A percentile compares a stretch with the other conserved stretches of the same genome.
These are phyloP conservation scores for Lycorma delicatula DNA, from an alignment of 1,140 invertebrate species.

Conservation along the genomic window DNA sequence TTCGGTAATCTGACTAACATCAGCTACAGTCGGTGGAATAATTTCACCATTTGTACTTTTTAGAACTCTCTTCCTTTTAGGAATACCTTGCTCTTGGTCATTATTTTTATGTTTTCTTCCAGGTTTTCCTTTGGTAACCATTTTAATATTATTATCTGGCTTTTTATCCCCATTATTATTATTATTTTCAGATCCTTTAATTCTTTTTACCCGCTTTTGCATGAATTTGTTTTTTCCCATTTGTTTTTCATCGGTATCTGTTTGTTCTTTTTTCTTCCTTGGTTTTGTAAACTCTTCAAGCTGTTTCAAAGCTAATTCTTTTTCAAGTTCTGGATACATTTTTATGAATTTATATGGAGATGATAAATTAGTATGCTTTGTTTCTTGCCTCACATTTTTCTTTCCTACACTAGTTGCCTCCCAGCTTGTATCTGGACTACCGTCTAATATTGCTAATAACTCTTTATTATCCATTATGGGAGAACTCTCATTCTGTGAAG, in stretches of 20 bases:
- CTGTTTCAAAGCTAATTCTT: slow-evolving; percentile 45
- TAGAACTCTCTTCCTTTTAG: slow-evolving; percentile 24
- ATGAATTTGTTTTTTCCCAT: slow-evolving; percentile 13
- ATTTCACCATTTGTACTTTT: slow-evolving; percentile 19
- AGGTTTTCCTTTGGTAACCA: not conserved
- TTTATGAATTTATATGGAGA: slow-evolving; percentile 26
- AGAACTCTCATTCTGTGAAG: slow-evolving; percentile 16
- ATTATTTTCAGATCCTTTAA: slow-evolving; percentile 6
- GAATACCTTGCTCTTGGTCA: slow-evolving; percentile 15
- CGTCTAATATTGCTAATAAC: slow-evolving; percentile 41
- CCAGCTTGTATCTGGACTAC: slow-evolving; percentile 36
- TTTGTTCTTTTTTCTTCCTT: slow-evolving; percentile 22
- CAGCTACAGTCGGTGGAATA: not conserved
- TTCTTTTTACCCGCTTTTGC: not conserved
- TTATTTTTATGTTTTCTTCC: not conserved
- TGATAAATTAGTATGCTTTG: slow-evolving; percentile 10
- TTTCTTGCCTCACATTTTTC: not conserved
- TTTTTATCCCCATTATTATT: slow-evolving; percentile 11
- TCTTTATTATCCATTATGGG: slow-evolving; percentile 36
- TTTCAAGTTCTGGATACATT: slow-evolving; percentile 39
- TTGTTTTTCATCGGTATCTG: slow-evolving; percentile 10
- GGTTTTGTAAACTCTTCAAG: slow-evolving; percentile 37
- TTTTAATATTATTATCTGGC: slow-evolving; percentile 9
- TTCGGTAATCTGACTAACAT: not conserved
- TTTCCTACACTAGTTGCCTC: not conserved